Evolutionary conservation across 2,797 vertebrate genomes (phyloP).

Genomic region (Cichlasoma orientale): DNA sequence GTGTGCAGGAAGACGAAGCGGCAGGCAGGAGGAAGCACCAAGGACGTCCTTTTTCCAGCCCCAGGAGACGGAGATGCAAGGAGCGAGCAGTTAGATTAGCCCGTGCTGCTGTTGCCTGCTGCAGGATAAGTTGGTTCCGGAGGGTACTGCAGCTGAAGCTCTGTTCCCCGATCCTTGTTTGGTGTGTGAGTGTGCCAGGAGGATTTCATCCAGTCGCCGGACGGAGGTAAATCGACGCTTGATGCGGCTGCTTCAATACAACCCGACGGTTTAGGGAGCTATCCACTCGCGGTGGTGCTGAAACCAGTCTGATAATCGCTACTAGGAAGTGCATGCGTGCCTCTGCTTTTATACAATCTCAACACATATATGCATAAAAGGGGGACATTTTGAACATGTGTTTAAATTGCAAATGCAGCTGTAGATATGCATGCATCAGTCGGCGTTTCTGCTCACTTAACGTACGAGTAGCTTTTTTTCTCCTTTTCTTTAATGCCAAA

Average conservation of each 20-base stretch:
- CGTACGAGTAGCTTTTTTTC: background rate
- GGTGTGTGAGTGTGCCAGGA: constrained; percentile 44
- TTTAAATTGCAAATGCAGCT: background rate
- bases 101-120: constrained; percentile 42
- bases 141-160: constrained; percentile 37
- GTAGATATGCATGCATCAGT: background rate
- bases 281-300: constrained; percentile 71
- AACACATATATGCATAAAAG: background rate
- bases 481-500: background rate
- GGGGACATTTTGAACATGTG: background rate
- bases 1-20: constrained; percentile 67
- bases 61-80: constrained; percentile 75
- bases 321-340: constrained; percentile 68
- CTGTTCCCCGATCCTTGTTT: constrained; percentile 25
- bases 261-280: constrained; percentile 60
- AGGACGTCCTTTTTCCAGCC: constrained; percentile 79
- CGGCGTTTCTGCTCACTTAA: constrained; percentile 14
- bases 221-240: constrained; percentile 72
- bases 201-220: constrained; percentile 51
- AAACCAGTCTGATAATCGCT: constrained; percentile 46
- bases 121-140: constrained; percentile 69
- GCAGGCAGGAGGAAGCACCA: constrained; percentile 68
- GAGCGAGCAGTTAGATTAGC: constrained; percentile 71
- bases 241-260: background rate
- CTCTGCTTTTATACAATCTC: background rate